Base-by-base conservation (phyloP, 2,113 vertebrate species). In the Tyto alba region DNA sequence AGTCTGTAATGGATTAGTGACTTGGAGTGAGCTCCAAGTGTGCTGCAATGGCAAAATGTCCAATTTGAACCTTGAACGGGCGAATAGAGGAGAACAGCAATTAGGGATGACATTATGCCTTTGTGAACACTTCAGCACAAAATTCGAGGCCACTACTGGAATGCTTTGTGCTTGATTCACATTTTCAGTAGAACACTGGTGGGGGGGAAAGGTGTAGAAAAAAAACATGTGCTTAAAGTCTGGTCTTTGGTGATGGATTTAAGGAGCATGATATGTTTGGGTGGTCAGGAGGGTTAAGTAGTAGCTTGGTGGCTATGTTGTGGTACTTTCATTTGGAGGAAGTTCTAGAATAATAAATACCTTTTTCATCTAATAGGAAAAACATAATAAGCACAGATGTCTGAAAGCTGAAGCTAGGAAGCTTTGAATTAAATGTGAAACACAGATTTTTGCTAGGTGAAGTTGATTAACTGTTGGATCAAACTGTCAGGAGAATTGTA, bases 51-150 rank as follows among this genome's bases (percentile, higher is more conserved):
- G 59, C 14, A 59, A 45, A 30, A 15, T 8, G 7, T 43, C 18
- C 23, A 9, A 0, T 36, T 7, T 27, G 32, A 64, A n/a, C 30
- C 43, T 59, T 1, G 0, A 29, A 10, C 3, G 21, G 32, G 6
- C 40, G 11, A 71, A 8, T 0, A 50, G 27, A 22, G 13, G 16
- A 80, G 27, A 64, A 29, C 1, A 27, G 13, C 7, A 30, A 2
- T 11, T 34, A 22, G 14, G 21, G 40, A 32, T 83, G 30, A 50
- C 3, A 11, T 11, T 26, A 6, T 30, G 25, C 16, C 23, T 45
- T 53, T 36, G 40, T 36, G 43, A 25, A 12, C 5, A 20, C 18
- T 56, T 63, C 30, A 4, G 22, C 76, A 29, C 12, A 38, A 47
- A 77, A 38, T 53, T 63, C 30, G 30, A 67, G 43, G 36, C 21